A percentile compares a stretch with the other conserved stretches of the same genome.
These are phyloP conservation scores for Zaprionus taronus DNA, from an alignment of 1,140 invertebrate species.

Conservation along the genomic window DNA sequence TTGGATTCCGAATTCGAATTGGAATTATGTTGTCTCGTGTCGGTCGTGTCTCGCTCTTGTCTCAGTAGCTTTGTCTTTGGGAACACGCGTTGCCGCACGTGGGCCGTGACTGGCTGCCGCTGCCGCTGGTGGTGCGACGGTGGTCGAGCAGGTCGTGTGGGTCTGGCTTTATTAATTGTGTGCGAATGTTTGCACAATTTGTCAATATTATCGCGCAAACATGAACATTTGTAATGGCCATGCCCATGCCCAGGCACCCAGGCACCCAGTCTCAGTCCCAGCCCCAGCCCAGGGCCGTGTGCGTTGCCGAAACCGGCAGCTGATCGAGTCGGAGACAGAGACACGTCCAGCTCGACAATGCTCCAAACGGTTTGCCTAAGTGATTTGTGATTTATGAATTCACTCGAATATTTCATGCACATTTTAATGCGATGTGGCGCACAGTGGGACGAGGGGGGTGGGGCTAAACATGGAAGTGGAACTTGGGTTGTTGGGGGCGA, in stretches of 20 bases:
- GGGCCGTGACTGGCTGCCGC: constrained; percentile 26
- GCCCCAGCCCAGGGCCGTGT: background rate
- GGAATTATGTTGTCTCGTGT: constrained; percentile 72
- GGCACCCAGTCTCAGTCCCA: background rate
- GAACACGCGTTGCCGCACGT: constrained; percentile 62
- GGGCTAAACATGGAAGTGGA: background rate
- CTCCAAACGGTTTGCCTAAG: constrained; percentile 61
- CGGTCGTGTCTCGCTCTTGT: constrained; percentile 35
- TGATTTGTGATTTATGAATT: constrained; percentile 81
- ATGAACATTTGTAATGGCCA: constrained; percentile 64
- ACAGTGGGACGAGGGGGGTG: background rate
- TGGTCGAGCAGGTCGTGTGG: constrained; percentile 48
- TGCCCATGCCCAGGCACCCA: constrained; percentile 20
- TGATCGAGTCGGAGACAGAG: constrained; percentile 1
- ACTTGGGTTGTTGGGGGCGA: background rate
- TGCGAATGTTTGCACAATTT: constrained; percentile 84
- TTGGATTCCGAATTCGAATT: constrained; percentile 48
- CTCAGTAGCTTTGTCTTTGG: constrained; percentile 55
- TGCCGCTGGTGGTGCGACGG: background rate
- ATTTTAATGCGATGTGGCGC: constrained; percentile 58
- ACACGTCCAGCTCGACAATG: constrained; percentile 7
- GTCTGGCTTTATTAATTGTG: constrained; percentile 77
- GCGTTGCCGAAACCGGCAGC: constrained; percentile 11
- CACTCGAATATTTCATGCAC: constrained; percentile 65
- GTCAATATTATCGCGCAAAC: constrained; percentile 80